phyloP scores from a whole-genome alignment of 2,888 invertebrate species.

The Thera obeliscata region DNA sequence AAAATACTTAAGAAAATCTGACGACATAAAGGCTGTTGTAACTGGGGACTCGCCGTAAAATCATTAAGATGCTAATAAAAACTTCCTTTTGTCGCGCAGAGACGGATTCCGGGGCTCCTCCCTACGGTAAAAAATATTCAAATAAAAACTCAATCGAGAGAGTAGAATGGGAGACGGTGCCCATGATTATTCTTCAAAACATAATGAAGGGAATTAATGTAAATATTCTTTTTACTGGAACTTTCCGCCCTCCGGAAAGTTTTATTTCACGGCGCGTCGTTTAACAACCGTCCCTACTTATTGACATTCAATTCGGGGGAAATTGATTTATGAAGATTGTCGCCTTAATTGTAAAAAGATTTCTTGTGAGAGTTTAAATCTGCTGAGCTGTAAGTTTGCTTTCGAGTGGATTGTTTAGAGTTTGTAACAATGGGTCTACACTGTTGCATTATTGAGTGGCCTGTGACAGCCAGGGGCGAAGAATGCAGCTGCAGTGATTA shows the following conservation, averaged over 20 bases:
- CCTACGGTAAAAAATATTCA: constrained; percentile 74
- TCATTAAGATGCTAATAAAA: constrained; percentile 86
- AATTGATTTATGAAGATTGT: constrained; percentile 85
- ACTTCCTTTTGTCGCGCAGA: constrained; percentile 83
- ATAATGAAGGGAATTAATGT: constrained; percentile 86
- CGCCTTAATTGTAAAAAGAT: constrained; percentile 80
- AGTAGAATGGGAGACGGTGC: constrained; percentile 77
- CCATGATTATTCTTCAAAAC: constrained; percentile 86
- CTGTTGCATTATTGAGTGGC: constrained; percentile 77
- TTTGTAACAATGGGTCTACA: constrained; percentile 59
- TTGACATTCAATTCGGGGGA: constrained; percentile 85
- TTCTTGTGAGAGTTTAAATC: constrained; percentile 50
- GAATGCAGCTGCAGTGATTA: constrained; percentile 75
- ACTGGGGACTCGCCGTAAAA: constrained; percentile 84
- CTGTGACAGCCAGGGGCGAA: constrained; percentile 52
- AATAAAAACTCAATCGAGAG: constrained; percentile 84
- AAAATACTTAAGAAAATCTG: constrained; percentile 85
- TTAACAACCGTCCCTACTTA: constrained; percentile 83
- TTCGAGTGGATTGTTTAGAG: constrained; percentile 38
- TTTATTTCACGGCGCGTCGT: constrained; percentile 83
- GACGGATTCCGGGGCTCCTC: constrained; percentile 67
- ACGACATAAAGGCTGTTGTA: constrained; percentile 85
- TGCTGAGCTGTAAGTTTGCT: constrained; percentile 29
- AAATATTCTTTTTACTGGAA: constrained; percentile 84
- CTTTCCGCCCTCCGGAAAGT: constrained; percentile 83